These are phyloP conservation scores for Streptopelia turtur DNA, from an alignment of 2,797 vertebrate species.

Conservation along the genomic window DNA sequence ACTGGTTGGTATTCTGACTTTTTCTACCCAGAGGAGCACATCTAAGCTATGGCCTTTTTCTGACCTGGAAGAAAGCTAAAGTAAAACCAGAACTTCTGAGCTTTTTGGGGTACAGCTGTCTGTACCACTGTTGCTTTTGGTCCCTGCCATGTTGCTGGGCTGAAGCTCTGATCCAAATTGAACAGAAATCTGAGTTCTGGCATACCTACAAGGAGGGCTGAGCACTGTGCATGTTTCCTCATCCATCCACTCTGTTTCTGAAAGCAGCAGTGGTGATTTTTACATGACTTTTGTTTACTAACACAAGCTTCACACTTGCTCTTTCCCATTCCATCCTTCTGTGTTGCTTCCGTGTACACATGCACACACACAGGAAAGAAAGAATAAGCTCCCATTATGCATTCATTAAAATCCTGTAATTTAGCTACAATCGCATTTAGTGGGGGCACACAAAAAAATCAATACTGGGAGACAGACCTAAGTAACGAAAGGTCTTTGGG, in stretches of 20 bases:
- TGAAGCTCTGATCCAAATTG: background rate
- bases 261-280: background rate
- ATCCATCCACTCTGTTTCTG: background rate
- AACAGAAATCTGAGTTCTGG: background rate
- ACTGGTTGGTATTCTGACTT: background rate
- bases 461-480: background rate
- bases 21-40: background rate
- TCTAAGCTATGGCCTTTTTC: background rate
- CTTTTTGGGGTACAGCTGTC: background rate
- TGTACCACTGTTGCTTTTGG: background rate
- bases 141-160: background rate
- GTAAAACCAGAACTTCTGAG: background rate
- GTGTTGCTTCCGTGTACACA: rapidly evolving
- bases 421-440: constrained; percentile 9
- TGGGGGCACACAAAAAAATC: constrained; percentile 1
- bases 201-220: background rate
- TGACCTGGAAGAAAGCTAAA: background rate
- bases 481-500: constrained; percentile 7
- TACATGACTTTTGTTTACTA: background rate
- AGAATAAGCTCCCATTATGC: background rate
- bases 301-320: background rate
- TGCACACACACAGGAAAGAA: background rate
- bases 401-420: constrained; percentile 17
- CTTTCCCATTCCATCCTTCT: background rate
- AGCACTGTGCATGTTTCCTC: background rate